Percentiles rank a stretch among this genome's conserved stretches.
Conservation (phyloP, 1,140 invertebrate species). For the Drosophila lini region DNA sequence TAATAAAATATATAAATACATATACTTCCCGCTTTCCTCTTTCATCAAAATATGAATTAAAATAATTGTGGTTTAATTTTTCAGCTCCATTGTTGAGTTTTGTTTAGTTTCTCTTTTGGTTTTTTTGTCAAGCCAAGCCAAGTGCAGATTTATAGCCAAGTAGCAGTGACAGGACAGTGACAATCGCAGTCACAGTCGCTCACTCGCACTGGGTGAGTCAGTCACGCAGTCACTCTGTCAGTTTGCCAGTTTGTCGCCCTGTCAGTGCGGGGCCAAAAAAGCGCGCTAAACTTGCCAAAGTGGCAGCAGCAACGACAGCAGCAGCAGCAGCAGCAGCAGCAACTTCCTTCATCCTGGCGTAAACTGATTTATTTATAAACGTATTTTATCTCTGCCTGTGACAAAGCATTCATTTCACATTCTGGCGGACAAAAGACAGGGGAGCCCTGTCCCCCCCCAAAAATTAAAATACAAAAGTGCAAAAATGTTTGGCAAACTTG, state of each 20-base stretch:
- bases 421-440: conserved; percentile 51
- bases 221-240: conserved; percentile 32
- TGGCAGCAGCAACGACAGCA: conserved; percentile 21
- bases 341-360: conserved; percentile 67
- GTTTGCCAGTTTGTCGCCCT: conserved; percentile 18
- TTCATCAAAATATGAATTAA: not conserved
- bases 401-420: conserved; percentile 65
- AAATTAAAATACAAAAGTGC: conserved; percentile 67
- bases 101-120: not conserved
- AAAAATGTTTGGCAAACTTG: conserved; percentile 79
- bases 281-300: conserved; percentile 46
- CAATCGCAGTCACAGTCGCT: conserved; percentile 57
- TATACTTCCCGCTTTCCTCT: not conserved
- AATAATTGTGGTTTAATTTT: conserved; percentile 5
- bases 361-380: conserved; percentile 82
- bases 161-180: conserved; percentile 48
- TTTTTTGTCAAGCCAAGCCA: conserved; percentile 18
- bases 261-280: conserved; percentile 17
- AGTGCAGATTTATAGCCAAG: conserved; percentile 41
- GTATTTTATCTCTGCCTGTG: conserved; percentile 69
- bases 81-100: not conserved
- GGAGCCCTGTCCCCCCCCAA: not conserved
- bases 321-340: conserved; percentile 34
- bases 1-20: too few relatives aligned
- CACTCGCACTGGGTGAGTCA: conserved; percentile 33